Evolutionary conservation across 2,113 vertebrate genomes (phyloP).

Genomic region (Varanus komodoensis): DNA sequence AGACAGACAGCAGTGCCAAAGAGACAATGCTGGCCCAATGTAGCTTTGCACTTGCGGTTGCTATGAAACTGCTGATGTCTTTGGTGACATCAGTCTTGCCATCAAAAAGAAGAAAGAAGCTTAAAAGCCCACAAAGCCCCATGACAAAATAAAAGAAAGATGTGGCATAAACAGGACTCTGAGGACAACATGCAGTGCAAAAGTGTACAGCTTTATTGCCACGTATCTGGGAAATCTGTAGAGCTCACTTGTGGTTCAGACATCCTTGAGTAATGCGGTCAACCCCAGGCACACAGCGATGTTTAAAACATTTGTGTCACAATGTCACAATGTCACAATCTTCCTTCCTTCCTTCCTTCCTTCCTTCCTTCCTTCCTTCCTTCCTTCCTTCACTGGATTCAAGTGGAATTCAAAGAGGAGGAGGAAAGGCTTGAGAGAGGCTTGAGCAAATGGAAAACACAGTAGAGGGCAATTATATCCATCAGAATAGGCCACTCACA

Average conservation of each 20-base stretch:
- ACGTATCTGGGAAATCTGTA: slow-evolving; percentile 54
- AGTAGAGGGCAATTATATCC: neutral
- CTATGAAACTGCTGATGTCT: slow-evolving; percentile 45
- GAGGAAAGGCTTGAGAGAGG: slow-evolving; percentile 22
- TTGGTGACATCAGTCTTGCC: slow-evolving; percentile 58
- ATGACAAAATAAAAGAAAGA: slow-evolving; percentile 57
- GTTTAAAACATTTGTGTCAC: slow-evolving; percentile 45
- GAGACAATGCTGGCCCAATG: slow-evolving; percentile 45
- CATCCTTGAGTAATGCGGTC: slow-evolving; percentile 37
- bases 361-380: no score
- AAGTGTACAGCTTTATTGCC: slow-evolving; percentile 29
- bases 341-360: slow-evolving; percentile 17
- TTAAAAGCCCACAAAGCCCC: slow-evolving; percentile 36
- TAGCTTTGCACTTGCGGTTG: slow-evolving; percentile 34
- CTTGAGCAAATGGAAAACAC: neutral
- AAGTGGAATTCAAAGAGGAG: slow-evolving; percentile 36
- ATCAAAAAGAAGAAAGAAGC: slow-evolving; percentile 40
- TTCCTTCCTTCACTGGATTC: slow-evolving; percentile 3
- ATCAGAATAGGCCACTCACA: neutral
- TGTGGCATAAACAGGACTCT: slow-evolving; percentile 52
- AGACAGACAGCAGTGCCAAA: neutral
- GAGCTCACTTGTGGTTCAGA: slow-evolving; percentile 43
- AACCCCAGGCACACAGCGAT: slow-evolving; percentile 27
- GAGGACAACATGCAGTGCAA: neutral
- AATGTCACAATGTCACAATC: slow-evolving; percentile 35